Conservation (phyloP, 1,140 invertebrate species). For the Eurytemora carolleeae region DNA sequence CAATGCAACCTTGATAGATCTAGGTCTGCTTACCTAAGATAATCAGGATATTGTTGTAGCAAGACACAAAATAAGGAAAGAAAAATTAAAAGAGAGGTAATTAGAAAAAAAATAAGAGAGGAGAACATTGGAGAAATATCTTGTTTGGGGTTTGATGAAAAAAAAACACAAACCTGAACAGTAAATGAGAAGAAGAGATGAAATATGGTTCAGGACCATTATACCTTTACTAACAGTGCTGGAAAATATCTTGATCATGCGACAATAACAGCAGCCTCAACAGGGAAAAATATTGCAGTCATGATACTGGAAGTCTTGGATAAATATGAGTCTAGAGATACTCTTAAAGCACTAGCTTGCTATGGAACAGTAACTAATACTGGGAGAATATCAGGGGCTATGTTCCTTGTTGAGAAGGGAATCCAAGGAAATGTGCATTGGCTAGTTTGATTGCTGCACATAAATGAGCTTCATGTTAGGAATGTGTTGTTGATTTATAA, state of each 20-base stretch:
- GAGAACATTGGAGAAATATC: no score
- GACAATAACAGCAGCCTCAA: background rate
- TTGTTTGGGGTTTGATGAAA: no score
- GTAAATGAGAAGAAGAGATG: background rate
- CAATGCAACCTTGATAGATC: no score
- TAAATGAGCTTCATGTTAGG: background rate
- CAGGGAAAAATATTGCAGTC: background rate
- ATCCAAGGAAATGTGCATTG: background rate
- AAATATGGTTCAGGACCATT: background rate
- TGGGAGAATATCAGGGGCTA: background rate
- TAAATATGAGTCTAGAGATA: background rate
- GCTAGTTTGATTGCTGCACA: background rate
- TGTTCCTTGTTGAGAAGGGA: background rate
- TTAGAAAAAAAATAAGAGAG: no score
- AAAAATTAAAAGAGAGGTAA: no score
- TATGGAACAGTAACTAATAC: background rate
- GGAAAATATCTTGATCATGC: background rate
- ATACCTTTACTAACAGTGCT: background rate
- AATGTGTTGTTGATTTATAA: background rate
- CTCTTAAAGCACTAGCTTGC: background rate
- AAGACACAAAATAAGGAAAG: no score
- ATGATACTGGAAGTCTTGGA: background rate
- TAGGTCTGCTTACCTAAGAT: no score
- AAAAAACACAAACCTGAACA: background rate
- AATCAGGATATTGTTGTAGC: no score